A percentile compares a stretch with the other conserved stretches of the same genome.
Evolutionary conservation across 2,113 vertebrate species (phyloP).

Genomic region (Ciconia stormi): DNA sequence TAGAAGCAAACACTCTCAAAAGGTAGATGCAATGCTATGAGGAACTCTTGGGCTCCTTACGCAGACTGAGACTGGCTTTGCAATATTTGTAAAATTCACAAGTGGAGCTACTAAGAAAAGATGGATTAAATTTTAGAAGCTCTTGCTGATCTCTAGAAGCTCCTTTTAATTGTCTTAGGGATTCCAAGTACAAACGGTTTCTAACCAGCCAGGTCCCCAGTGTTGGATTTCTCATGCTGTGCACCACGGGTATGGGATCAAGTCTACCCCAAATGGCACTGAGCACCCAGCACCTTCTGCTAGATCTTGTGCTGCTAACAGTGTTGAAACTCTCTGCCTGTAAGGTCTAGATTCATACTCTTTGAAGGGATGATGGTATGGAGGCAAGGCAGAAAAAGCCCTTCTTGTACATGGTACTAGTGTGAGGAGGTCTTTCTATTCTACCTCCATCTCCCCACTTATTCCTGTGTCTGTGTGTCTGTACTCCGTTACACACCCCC

Average conservation of each 20-base stretch:
- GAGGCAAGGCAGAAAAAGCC: not conserved
- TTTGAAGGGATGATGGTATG: not conserved
- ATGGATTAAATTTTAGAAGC: not conserved
- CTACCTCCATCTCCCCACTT: not conserved
- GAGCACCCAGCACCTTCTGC: not conserved
- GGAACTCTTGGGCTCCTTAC: not conserved
- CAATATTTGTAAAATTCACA: not conserved
- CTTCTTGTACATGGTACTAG: not conserved
- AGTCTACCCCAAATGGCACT: not conserved
- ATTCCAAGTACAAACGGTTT: fast-evolving
- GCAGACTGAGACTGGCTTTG: not conserved
- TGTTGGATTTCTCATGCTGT: not conserved
- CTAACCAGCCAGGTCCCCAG: not conserved
- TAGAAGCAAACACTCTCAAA: not conserved
- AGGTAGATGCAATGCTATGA: not conserved
- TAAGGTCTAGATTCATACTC: not conserved
- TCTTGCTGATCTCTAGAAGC: not conserved
- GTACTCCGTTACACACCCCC: not conserved
- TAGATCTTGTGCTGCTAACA: not conserved
- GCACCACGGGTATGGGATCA: fast-evolving
- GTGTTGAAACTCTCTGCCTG: not conserved
- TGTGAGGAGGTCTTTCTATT: not conserved
- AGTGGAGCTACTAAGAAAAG: not conserved
- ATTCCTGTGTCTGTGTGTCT: not conserved
- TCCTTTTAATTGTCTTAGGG: not conserved